Conservation (phyloP, 2,113 vertebrate species). For the Octodon degus region DNA sequence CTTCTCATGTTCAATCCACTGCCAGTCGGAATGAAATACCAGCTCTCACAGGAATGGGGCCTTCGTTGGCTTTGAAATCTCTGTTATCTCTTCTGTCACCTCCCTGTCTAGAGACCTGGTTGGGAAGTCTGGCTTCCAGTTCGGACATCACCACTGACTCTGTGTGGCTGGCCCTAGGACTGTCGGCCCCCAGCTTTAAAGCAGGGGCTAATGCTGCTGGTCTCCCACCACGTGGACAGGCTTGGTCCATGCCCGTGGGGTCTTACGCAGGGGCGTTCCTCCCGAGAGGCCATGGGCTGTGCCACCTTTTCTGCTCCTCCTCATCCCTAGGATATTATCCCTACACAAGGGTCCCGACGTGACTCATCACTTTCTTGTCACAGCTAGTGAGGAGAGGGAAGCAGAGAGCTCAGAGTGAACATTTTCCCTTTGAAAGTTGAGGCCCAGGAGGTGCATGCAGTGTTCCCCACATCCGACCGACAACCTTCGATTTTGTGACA, state of each 20-base stretch:
- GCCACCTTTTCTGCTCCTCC: background rate
- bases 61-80: background rate
- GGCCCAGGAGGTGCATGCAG: background rate
- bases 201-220: fast-evolving
- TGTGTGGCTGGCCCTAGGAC: background rate
- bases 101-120: background rate
- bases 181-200: fast-evolving
- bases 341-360: no score
- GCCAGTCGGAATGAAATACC: background rate
- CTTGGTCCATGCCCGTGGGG: fast-evolving
- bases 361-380: fast-evolving
- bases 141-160: background rate
- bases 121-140: background rate
- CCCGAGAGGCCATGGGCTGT: fast-evolving
- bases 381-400: fast-evolving
- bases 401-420: fast-evolving
- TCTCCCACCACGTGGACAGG: fast-evolving
- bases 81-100: background rate
- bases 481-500: background rate
- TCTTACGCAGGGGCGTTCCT: background rate
- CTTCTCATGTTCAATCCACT: background rate
- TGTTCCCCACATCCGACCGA: fast-evolving
- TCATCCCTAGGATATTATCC: fast-evolving
- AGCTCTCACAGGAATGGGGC: background rate
- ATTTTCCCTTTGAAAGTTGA: background rate